Evolutionary conservation across 2,113 vertebrate species (phyloP).

Genomic region (Apodemus speciosus): DNA sequence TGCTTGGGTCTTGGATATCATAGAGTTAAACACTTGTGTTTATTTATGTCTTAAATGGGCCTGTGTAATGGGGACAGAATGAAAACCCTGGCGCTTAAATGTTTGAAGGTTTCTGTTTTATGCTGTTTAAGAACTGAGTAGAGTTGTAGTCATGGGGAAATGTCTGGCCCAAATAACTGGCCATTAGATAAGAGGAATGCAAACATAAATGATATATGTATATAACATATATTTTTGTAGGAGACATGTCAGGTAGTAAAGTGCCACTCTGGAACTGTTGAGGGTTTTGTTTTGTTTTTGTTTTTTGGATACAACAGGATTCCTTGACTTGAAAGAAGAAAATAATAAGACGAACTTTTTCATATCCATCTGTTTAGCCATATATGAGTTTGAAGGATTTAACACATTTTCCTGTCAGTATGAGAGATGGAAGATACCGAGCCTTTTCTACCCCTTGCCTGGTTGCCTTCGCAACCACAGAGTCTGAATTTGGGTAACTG

Average conservation of each 20-base stretch:
- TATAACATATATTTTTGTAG: not conserved
- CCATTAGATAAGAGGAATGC: not conserved
- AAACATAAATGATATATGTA: not conserved
- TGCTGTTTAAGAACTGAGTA: not conserved
- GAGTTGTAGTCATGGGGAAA: slow-evolving; percentile 18
- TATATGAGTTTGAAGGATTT: slow-evolving; percentile 14
- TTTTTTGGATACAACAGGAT: not conserved
- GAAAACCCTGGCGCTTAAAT: slow-evolving; percentile 5
- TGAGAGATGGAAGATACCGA: not conserved
- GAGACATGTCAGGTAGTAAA: not conserved
- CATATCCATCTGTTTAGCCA: not conserved
- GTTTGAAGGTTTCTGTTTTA: slow-evolving; percentile 44
- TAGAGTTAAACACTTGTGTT: slow-evolving; percentile 25
- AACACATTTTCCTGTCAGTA: not conserved
- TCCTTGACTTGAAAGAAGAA: slow-evolving; percentile 11
- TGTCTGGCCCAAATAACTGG: not conserved
- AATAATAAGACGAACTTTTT: not conserved
- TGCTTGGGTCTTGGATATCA: not conserved
- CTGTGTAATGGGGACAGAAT: not conserved
- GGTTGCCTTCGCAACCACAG: not conserved
- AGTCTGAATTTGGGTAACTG: slow-evolving; percentile 9
- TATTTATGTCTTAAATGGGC: slow-evolving; percentile 34
- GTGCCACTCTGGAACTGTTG: slow-evolving; percentile 27
- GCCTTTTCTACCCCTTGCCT: not conserved
- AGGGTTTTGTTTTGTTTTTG: not conserved